A percentile compares a stretch with the other conserved stretches of the same genome.
phyloP scores from a whole-genome alignment of 2,888 invertebrate species.

The Agrotis ipsilon region DNA sequence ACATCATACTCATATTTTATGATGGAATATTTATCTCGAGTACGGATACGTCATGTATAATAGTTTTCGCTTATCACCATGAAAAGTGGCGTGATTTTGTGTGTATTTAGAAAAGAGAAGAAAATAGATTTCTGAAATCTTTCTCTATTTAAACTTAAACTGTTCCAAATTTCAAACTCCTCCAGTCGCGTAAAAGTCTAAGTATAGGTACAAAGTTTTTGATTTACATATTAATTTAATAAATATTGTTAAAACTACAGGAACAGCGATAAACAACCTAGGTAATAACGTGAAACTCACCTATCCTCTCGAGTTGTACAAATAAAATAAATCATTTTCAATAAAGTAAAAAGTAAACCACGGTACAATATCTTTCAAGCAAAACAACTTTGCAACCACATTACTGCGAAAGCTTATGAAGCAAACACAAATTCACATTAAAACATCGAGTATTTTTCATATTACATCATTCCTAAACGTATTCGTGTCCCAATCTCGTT shows the following conservation, averaged over 20 bases:
- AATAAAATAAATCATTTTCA: background rate
- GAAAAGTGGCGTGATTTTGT: background rate
- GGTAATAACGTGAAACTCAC: too few relatives aligned
- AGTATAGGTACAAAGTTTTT: too few relatives aligned
- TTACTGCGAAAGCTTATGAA: conserved; percentile 29
- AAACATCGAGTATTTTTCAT: conserved; percentile 56
- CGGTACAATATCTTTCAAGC: conserved; percentile 8
- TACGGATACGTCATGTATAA: background rate
- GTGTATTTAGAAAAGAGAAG: too few relatives aligned
- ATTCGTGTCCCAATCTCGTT: conserved; percentile 56
- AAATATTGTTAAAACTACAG: too few relatives aligned
- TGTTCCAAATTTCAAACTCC: too few relatives aligned
- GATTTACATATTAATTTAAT: too few relatives aligned
- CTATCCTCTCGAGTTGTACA: background rate
- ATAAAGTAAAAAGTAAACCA: background rate
- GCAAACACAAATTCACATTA: conserved; percentile 55
- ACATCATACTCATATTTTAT: conserved; percentile 7
- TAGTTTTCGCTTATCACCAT: too few relatives aligned
- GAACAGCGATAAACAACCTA: too few relatives aligned
- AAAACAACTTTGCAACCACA: conserved; percentile 32
- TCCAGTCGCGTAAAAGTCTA: too few relatives aligned
- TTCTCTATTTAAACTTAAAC: too few relatives aligned
- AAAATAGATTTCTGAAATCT: too few relatives aligned
- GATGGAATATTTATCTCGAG: background rate
- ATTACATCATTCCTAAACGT: conserved; percentile 57